phyloP scores from a whole-genome alignment of 2,797 vertebrate genomes.

The Mus spretus region DNA sequence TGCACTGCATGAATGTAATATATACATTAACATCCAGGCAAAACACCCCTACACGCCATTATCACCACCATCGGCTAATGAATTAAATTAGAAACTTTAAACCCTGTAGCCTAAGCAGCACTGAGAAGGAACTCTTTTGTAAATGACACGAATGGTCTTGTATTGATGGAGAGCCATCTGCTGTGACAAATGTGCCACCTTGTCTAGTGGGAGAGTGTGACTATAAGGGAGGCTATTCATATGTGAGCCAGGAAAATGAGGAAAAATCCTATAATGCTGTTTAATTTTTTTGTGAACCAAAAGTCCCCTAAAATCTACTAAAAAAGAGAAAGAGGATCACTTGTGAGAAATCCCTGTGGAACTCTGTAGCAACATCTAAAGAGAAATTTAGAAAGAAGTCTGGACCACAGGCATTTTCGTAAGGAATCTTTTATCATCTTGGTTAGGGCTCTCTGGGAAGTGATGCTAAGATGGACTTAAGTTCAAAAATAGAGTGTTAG shows the following conservation, averaged over 20 bases:
- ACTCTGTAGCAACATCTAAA: background rate
- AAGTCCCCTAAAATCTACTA: background rate
- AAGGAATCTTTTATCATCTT: background rate
- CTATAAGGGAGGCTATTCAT: background rate
- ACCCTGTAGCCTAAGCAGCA: background rate
- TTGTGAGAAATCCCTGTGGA: background rate
- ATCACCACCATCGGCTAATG: background rate
- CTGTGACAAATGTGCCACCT: background rate
- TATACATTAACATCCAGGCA: background rate
- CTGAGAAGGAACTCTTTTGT: background rate
- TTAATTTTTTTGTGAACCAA: background rate
- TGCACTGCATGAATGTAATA: background rate
- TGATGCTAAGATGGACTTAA: background rate
- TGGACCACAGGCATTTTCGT: background rate
- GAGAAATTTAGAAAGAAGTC: background rate
- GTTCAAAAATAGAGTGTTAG: background rate
- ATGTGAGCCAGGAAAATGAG: background rate
- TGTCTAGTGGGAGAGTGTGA: background rate
- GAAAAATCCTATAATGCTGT: background rate
- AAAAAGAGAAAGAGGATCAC: background rate
- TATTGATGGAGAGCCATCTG: background rate
- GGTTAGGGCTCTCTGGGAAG: background rate
- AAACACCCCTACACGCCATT: background rate
- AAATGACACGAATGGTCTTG: background rate
- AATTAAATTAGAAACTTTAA: background rate